Evolutionary conservation across 2,888 invertebrate genomes (phyloP).

Genomic region (Parelbella ahira): DNA sequence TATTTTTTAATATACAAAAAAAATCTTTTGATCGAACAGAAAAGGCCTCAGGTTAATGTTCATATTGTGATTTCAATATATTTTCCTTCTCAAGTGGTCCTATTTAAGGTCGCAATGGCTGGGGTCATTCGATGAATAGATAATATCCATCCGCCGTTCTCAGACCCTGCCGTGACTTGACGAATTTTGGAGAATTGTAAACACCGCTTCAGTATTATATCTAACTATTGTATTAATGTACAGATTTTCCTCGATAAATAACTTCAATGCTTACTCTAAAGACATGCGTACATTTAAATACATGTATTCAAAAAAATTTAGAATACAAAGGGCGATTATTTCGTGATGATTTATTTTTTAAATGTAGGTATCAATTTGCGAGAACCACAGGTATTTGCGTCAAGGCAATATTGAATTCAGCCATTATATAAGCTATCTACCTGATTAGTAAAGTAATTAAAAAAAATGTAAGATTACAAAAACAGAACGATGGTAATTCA

Average conservation of each 20-base stretch:
- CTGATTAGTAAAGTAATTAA: too few relatives aligned
- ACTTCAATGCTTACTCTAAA: too few relatives aligned
- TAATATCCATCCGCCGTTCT: conserved; percentile 69
- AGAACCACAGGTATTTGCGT: too few relatives aligned
- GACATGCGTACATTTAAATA: too few relatives aligned
- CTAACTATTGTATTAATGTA: conserved; percentile 15
- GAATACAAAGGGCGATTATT: too few relatives aligned
- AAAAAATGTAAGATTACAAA: too few relatives aligned
- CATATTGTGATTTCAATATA: conserved; percentile 76
- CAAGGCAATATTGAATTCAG: too few relatives aligned
- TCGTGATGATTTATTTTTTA: too few relatives aligned
- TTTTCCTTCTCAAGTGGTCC: conserved; percentile 72
- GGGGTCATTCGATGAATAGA: conserved; percentile 68
- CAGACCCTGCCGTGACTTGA: conserved; percentile 65
- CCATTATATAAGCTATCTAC: too few relatives aligned
- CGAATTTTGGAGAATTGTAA: conserved; percentile 54
- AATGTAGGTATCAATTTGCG: too few relatives aligned
- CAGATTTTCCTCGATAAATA: conserved; percentile 4
- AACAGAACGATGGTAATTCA: too few relatives aligned
- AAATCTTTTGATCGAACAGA: conserved; percentile 63
- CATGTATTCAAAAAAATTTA: too few relatives aligned
- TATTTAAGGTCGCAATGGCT: conserved; percentile 59
- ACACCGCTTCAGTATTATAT: conserved; percentile 35
- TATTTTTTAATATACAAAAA: conserved; percentile 49
- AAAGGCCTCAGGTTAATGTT: conserved; percentile 57